Base-by-base conservation (phyloP, 2,888 invertebrate genomes). In the Adela reaumurella region DNA sequence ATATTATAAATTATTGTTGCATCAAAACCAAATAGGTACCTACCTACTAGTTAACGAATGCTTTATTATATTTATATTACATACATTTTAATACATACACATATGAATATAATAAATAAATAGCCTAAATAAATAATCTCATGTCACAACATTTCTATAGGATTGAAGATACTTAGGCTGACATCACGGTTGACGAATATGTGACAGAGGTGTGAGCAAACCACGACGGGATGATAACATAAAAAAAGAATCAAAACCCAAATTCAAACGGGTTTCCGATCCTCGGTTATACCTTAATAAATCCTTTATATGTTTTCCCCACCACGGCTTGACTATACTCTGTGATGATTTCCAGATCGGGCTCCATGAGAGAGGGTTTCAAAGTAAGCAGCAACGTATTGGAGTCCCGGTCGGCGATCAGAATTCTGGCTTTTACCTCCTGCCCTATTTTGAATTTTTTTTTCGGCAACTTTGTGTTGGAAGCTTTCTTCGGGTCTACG, bases 301-400 rank as follows among this genome's bases (percentile, higher is more conserved):
- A 73, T 0, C 86, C 87, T 2, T 81, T 78, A 60, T 84, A 83
- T 1, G 68, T 62, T 19, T 71, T 64, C 35, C 83, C 84, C 1
- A 74, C 53, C 41, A 70, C 62, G 0, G 82, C 85, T 8, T 83
- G 65, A 1, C 78, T 62, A 45, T 83, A 70, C 2, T 70, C 67
- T 1, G 60, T 64, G 4, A 90, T 65, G 28, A 84, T 65, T 16
- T 77, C 74, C 2, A 81, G 60, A 0, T 81, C 71, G 0, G 81
- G 78, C 0, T 80, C 63, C 51, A 91, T 63, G 10, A 90, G 78
- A 2, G 85, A 83, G 2, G 81, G 81, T 57, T 89, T 89, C 58
- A 88, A 66, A 0, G 90, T 89, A 17, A 90, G 72, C 47, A 83
- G 64, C 1, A 86, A 64, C 3, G 71, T 69, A 19, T 74, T 74